Percentiles rank a stretch among this genome's conserved stretches.
phyloP scores from a whole-genome alignment of 2,797 vertebrate genomes.

The Acanthurus lineatus region DNA sequence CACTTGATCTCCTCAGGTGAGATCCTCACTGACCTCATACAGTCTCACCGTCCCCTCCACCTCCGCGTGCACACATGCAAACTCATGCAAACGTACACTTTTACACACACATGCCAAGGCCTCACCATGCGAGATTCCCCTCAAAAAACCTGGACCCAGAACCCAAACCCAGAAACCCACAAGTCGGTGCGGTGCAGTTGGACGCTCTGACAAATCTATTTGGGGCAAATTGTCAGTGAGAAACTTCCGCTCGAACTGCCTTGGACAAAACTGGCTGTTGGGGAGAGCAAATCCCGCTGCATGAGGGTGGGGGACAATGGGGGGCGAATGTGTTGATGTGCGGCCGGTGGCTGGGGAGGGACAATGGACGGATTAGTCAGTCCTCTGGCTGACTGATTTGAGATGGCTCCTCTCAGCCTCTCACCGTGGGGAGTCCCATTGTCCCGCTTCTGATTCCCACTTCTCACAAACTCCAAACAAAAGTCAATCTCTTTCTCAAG shows the following conservation, averaged over 20 bases:
- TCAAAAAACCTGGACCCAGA: constrained; percentile 73
- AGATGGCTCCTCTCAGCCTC: constrained; percentile 99
- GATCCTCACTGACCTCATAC: constrained; percentile 23
- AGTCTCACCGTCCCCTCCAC: constrained; percentile 14
- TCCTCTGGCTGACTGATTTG: constrained; percentile 99
- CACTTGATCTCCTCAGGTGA: background rate
- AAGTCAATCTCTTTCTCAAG: constrained; percentile 99
- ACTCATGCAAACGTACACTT: constrained; percentile 6
- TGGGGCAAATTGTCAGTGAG: constrained; percentile 99
- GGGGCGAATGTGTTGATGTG: constrained; percentile 98
- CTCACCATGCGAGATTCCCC: constrained; percentile 21
- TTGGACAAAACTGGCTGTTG: constrained; percentile 99
- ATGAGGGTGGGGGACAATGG: constrained; percentile 98
- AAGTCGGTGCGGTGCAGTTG: constrained; percentile 84
- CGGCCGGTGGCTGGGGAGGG: constrained; percentile 94
- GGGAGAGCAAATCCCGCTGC: constrained; percentile 99
- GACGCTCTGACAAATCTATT: constrained; percentile 99
- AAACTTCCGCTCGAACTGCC: constrained; percentile 99
- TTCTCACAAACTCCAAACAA: constrained; percentile 99
- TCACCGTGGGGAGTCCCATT: constrained; percentile 98
- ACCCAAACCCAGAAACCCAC: constrained; percentile 75
- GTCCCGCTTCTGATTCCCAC: constrained; percentile 99
- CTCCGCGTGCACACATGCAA: constrained; percentile 19
- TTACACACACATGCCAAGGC: constrained; percentile 14
- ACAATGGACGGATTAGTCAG: constrained; percentile 99